Conservation (phyloP, 2,797 vertebrate genomes). For the Aulostomus chinensis region DNA sequence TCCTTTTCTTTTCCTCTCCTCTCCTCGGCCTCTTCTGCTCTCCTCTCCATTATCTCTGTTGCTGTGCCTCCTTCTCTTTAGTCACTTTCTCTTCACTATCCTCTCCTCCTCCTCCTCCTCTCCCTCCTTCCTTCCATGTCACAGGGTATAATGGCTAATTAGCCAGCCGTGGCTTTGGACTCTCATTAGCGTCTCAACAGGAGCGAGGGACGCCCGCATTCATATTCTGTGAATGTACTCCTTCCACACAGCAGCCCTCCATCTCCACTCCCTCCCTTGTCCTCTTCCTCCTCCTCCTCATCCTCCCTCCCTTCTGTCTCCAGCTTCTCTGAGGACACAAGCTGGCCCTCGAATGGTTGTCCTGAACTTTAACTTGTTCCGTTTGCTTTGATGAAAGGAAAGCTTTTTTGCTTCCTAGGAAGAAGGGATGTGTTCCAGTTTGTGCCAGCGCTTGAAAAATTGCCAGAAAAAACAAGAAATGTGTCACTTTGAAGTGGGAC, state of each 20-base stretch:
- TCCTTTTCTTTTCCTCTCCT: neutral
- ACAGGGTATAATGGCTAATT: constrained; percentile 76
- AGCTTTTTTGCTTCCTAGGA: constrained; percentile 22
- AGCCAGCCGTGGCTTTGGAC: constrained; percentile 67
- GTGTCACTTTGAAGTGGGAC: constrained; percentile 56
- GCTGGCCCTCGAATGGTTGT: constrained; percentile 37
- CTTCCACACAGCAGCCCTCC: neutral
- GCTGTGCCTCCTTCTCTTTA: neutral
- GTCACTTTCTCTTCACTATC: neutral
- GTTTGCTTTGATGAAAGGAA: constrained; percentile 61
- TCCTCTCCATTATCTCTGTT: neutral
- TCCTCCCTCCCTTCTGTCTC: constrained; percentile 4
- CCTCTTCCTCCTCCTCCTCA: neutral
- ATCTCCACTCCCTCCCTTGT: constrained; percentile 7
- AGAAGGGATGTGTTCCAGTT: constrained; percentile 54
- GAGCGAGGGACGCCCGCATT: constrained; percentile 58
- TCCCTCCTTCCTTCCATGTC: constrained; percentile 50
- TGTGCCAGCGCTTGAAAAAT: constrained; percentile 52
- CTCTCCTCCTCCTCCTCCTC: neutral
- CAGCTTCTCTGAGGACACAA: constrained; percentile 41
- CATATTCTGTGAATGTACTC: constrained; percentile 54
- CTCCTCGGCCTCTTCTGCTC: constrained; percentile 20
- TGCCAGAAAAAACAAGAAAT: constrained; percentile 43
- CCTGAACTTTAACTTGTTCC: constrained; percentile 60
- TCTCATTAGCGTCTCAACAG: constrained; percentile 70